phyloP scores from a whole-genome alignment of 2,113 vertebrate genomes.

The Cromileptes altivelis region DNA sequence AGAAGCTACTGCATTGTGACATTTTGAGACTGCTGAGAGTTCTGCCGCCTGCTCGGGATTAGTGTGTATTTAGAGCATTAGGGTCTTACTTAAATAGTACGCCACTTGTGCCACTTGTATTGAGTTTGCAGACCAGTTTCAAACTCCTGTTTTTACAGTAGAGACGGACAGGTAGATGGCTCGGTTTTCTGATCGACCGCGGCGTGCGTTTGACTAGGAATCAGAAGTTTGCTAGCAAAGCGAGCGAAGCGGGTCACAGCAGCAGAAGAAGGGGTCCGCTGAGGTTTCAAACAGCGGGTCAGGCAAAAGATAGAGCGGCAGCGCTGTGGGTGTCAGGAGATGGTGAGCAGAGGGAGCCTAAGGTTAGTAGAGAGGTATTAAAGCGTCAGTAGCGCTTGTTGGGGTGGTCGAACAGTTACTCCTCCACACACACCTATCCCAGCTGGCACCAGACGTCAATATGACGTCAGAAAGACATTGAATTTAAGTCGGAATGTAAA shows the following conservation, averaged over 20 bases:
- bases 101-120: slow-evolving; percentile 42
- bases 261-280: background rate
- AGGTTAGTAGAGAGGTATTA: background rate
- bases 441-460: too few relatives aligned
- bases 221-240: background rate
- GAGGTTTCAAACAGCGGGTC: slow-evolving; percentile 20
- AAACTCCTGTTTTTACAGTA: background rate
- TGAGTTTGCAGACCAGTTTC: slow-evolving; percentile 28
- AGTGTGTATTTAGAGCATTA: slow-evolving; percentile 74
- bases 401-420: background rate
- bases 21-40: slow-evolving; percentile 77
- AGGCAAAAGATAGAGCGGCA: slow-evolving; percentile 1
- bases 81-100: slow-evolving; percentile 72
- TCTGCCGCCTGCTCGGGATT: slow-evolving; percentile 73
- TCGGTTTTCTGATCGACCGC: rapidly evolving
- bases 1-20: slow-evolving; percentile 81
- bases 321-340: background rate
- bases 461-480: too few relatives aligned
- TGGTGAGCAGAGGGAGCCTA: background rate
- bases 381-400: background rate
- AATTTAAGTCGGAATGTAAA: too few relatives aligned
- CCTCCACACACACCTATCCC: background rate
- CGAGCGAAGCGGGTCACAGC: slow-evolving; percentile 15
- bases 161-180: slow-evolving; percentile 16
- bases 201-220: background rate